Base-by-base conservation (phyloP, 1,140 invertebrate genomes). In the Drosophila kohkoa region DNA sequence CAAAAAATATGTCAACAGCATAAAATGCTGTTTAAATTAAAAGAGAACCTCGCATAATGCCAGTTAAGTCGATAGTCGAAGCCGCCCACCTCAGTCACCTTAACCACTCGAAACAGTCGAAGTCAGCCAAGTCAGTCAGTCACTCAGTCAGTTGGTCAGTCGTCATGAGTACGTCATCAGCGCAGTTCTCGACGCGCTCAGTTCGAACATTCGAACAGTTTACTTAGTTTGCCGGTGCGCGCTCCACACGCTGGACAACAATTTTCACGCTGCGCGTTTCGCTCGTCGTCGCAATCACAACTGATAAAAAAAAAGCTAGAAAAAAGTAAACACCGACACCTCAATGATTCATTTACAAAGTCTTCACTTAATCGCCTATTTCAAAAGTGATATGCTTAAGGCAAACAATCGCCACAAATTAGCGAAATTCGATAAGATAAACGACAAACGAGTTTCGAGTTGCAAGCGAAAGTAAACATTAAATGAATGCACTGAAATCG, bases 191-290 rank as follows among this genome's bases (percentile, higher is more conserved):
- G 6, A 48, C 54, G 67, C 60, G 58, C 72, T 64, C 35, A 15
- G 16, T 20, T 66, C 45, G 57, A 55, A 5, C 67, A 7, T 7
- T 70, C 45, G 66, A 75, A 63, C 59, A 64, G 65, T 74, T 79
- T 43, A 45, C 71, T 74, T 69, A 87, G 83, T 87, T 88, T 87
- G 81, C 83, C 83, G 85, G 83, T 74, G 77, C 76, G 67, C 80
- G 81, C 85, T 88, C 70, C 43, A 32, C 80, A 80, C 67, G 72
- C 64, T 79, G 70, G 80, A 83, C 83, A 81, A 64, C 41, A 55
- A 66, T 68, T 66, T 49, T 59, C 49, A 74, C 66, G 63, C 74
- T 67, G n/a, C 15, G 49, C 75, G 70, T 52, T 71, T 43, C 46
- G 68, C 62, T 3, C 20, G 20, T 81, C 62, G 59, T 8, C 8